Evolutionary conservation across 2,888 invertebrate species (phyloP), one percentile per base, ranked within the genome.

Genomic region (Apotomis capreana): DNA sequence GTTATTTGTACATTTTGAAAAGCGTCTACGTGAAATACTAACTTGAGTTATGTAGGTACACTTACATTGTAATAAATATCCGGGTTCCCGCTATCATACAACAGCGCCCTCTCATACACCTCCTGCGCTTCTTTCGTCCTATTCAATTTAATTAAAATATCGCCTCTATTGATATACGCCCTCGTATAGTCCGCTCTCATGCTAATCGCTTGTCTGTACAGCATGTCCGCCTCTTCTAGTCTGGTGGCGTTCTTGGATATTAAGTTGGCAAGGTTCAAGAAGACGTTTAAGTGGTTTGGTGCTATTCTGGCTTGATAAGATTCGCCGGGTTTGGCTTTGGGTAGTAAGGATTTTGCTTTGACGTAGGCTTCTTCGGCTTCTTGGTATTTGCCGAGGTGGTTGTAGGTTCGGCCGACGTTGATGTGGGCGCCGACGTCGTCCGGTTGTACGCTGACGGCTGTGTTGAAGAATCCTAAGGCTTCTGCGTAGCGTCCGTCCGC

Each of bases 401-500:
- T 98, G 89, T 97, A 98, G 0, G 99, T 98, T 76, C 99, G 94
- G 12, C 99, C 99, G 4, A 99, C 99, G 90, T 99, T 99, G 80
- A 99, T 99, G 87, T 99, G 98, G 5, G 99, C 98, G 0, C 99
- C 99, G 61, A 99, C 98, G 87, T 99, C 99, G 86, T 99, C 99
- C 12, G 97, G 96, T 89, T 99, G 99, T 8, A 99, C 98, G 83
- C 95, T 95, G 36, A 98, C 98, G 12, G 99, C 99, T 81, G 97
- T 97, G 84, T 97, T 96, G 88, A 99, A 99, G 91, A 98, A 99
- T 76, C 95, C 94, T 72, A 99, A 90, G 0, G 99, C 99, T 85
- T 98, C 98, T 1, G 90, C 89, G 80, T 94, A 95, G 44, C 92
- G 93, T 0, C 94, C 94, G 26, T 94, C 95, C 12, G 94, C 96